phyloP scores from a whole-genome alignment of 1,140 invertebrate genomes.

The Drosophila persimilis region DNA sequence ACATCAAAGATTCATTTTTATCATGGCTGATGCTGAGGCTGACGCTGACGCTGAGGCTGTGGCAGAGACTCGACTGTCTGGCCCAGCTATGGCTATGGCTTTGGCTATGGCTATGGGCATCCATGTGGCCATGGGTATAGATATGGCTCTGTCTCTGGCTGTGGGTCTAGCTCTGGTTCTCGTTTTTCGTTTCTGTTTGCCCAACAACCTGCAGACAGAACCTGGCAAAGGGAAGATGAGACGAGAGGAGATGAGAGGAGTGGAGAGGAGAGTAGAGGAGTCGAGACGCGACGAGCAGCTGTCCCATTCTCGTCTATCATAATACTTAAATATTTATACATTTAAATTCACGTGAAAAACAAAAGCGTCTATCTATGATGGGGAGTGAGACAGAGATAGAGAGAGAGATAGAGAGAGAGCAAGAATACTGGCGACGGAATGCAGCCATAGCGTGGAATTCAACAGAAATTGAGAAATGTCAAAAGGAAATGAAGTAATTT shows the following conservation, averaged over 20 bases:
- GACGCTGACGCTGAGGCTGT: neutral
- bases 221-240: constrained; percentile 22
- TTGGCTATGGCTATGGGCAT: neutral
- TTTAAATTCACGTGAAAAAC: constrained; percentile 79
- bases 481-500: constrained; percentile 79
- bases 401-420: neutral
- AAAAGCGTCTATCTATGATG: constrained; percentile 55
- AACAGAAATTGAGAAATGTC: constrained; percentile 74
- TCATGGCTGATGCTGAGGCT: constrained; percentile 36
- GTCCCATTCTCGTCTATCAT: constrained; percentile 63
- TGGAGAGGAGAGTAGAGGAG: constrained; percentile 14
- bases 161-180: constrained; percentile 27
- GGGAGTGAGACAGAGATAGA: neutral
- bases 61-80: constrained; percentile 36
- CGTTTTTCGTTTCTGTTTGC: constrained; percentile 48
- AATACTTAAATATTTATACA: constrained; percentile 79
- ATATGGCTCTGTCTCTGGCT: constrained; percentile 7
- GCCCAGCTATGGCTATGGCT: constrained; percentile 4
- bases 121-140: neutral
- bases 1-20: constrained; percentile 81
- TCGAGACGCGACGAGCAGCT: constrained; percentile 29
- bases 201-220: constrained; percentile 44
- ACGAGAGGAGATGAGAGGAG: constrained; percentile 22
- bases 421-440: constrained; percentile 33
- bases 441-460: constrained; percentile 53